A percentile compares a stretch with the other conserved stretches of the same genome.
These are phyloP conservation scores for Tipula vernalis DNA, from an alignment of 2,888 invertebrate species.

Conservation along the genomic window DNA sequence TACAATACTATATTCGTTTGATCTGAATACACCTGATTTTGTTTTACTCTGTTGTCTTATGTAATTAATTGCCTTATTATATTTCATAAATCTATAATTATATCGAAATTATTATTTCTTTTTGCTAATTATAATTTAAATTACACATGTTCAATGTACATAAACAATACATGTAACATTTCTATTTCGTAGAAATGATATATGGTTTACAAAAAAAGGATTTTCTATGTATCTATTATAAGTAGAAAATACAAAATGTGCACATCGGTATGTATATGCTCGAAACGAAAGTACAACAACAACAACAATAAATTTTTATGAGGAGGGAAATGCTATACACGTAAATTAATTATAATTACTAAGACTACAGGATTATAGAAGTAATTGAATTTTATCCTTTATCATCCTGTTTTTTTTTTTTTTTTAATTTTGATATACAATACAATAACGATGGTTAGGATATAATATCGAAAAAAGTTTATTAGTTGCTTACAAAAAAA, in stretches of 20 bases:
- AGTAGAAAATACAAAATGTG: background rate
- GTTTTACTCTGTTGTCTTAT: background rate
- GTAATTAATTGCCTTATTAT: background rate
- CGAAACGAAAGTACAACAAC: background rate
- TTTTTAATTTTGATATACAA: background rate
- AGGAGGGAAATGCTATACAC: background rate
- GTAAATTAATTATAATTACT: background rate
- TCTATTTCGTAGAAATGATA: background rate
- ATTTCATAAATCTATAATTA: background rate
- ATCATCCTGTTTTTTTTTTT: background rate
- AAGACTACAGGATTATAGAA: background rate
- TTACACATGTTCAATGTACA: background rate
- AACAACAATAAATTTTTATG: background rate
- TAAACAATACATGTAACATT: background rate
- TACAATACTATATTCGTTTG: background rate
- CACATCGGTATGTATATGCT: background rate
- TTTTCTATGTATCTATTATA: background rate
- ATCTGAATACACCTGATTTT: background rate
- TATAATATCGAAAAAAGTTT: background rate
- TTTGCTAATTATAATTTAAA: background rate
- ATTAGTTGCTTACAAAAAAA: background rate
- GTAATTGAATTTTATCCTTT: background rate
- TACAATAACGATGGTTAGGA: background rate
- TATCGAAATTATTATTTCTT: background rate
- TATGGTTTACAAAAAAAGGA: background rate